Percentiles rank a stretch among this genome's conserved stretches.
These are phyloP conservation scores for Agapornis canus DNA, from an alignment of 2,797 vertebrate genomes.

Conservation along the genomic window DNA sequence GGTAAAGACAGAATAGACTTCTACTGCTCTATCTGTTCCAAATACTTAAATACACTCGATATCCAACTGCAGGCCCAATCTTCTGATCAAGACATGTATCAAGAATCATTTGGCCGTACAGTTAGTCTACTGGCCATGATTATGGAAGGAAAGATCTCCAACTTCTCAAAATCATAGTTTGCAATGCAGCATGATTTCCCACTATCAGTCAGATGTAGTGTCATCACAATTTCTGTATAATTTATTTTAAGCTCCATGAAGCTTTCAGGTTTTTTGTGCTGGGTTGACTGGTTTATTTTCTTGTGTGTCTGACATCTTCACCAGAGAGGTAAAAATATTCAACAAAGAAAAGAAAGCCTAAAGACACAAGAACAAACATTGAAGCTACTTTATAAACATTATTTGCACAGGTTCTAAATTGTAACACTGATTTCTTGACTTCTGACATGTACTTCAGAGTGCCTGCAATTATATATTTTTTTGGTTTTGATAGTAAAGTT, in stretches of 20 bases:
- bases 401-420: background rate
- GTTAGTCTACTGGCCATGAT: background rate
- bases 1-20: background rate
- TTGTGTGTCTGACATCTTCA: background rate
- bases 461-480: background rate
- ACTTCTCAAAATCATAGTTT: background rate
- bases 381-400: background rate
- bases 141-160: background rate
- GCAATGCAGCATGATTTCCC: background rate
- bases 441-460: background rate
- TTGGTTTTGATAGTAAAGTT: background rate
- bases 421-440: background rate
- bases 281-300: background rate
- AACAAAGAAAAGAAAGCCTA: background rate
- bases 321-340: background rate
- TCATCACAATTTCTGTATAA: background rate
- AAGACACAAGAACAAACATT: fast-evolving
- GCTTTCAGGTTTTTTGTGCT: background rate
- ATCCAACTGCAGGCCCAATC: background rate
- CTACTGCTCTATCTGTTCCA: background rate
- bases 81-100: background rate
- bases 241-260: background rate
- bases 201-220: background rate
- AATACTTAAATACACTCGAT: background rate
- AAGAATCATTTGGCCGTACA: background rate